phyloP scores from a whole-genome alignment of 2,888 invertebrate genomes.

The Taphrorychus bicolor region DNA sequence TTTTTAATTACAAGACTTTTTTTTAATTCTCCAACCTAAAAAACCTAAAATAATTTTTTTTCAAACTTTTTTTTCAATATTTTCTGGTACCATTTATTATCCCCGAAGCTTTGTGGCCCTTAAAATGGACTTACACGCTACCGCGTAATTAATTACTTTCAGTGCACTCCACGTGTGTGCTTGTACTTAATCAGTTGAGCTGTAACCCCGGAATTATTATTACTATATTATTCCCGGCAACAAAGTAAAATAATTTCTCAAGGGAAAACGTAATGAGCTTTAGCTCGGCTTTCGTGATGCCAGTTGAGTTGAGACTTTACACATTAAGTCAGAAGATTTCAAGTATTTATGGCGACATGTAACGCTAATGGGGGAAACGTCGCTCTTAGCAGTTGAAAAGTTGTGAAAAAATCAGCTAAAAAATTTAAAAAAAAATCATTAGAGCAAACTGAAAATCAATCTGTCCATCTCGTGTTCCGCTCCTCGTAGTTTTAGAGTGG shows the following conservation, averaged over 20 bases:
- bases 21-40: too few relatives aligned
- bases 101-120: too few relatives aligned
- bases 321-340: neutral
- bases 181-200: neutral
- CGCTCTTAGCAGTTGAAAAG: neutral
- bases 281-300: neutral
- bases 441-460: constrained; percentile 1
- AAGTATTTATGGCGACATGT: neutral
- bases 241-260: constrained; percentile 7
- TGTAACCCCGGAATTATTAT: neutral
- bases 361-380: neutral
- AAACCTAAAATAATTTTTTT: too few relatives aligned
- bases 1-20: too few relatives aligned
- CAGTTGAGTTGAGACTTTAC: neutral
- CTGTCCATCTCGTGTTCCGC: neutral
- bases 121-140: neutral
- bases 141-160: neutral
- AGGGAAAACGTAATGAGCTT: neutral
- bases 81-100: too few relatives aligned
- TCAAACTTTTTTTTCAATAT: too few relatives aligned
- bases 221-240: neutral
- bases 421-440: too few relatives aligned
- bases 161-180: neutral
- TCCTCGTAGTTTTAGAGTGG: neutral
- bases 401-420: neutral